Evolutionary conservation across 2,113 vertebrate genomes (phyloP), one percentile per base, ranked within the genome.

Genomic region (Siphamia tubifer): DNA sequence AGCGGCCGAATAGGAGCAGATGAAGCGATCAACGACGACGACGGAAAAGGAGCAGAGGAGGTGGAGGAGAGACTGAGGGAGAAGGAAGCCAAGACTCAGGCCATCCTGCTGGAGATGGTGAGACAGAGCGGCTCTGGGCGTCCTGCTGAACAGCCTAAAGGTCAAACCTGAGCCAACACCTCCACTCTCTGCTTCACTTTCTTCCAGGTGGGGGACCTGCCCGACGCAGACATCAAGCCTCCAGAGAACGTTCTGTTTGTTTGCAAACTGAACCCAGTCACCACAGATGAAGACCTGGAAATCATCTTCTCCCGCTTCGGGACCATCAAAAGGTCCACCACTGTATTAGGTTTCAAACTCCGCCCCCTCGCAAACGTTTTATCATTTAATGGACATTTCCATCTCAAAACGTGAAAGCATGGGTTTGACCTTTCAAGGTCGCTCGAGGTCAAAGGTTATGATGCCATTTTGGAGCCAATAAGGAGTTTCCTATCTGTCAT

Each of bases 241-340:
- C 96, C 97, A 30, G 98, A 99, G 89, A 96, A 99, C 3, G 97
- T 98, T 4, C 86, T 99, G 2, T 99, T 98, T 90, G 96, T 99
- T 25, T 99, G 98, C 83, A 98, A 98, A 74, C 90, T 99, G 52
- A 99, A 99, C 90, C 97, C 97, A 1, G 97, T 98, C 57, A 99
- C 97, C 74, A 98, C 95, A 19, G 97, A 98, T 67, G 97, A 98
- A 74, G 98, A 99, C 72, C 89, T 99, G 58, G 97, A 99, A 73
- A 96, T 98, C 71, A 98, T 99, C 91, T 99, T 99, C 77, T 98
- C 97, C 64, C 94, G 98, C 72, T 99, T 99, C 74, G 97, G 96
- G 30, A 9, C 82, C 56, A 98, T 99, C 76, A 94, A 95, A 91
- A 96, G 95, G 98, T 99, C n/a, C n/a, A n/a, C n/a, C n/a, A n/a